Base-by-base conservation (phyloP, 2,113 vertebrate species). In the Hypanus sabinus region DNA sequence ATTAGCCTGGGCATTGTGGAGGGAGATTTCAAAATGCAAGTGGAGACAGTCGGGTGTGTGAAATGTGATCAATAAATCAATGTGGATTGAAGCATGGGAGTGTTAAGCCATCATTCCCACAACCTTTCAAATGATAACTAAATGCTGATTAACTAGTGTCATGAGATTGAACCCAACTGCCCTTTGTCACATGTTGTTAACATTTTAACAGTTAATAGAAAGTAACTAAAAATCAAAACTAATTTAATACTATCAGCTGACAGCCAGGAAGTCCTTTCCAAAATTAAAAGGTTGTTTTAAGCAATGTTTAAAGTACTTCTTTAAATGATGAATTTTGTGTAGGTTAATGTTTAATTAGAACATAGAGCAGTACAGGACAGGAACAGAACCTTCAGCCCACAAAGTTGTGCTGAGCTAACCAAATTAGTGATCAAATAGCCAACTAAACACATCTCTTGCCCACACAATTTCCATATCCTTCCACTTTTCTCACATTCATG, bases 61-160 rank as follows among this genome's bases (percentile, higher is more conserved):
- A n/a, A n/a, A n/a, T n/a, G n/a, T n/a, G n/a, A n/a, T n/a, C n/a
- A n/a, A n/a, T n/a, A n/a, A n/a, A n/a, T n/a, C n/a, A n/a, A n/a
- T n/a, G n/a, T n/a, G n/a, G n/a, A n/a, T n/a, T n/a, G n/a, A n/a
- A n/a, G n/a, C n/a, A n/a, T n/a, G n/a, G n/a, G n/a, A n/a, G n/a
- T n/a, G n/a, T n/a, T n/a, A n/a, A n/a, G n/a, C n/a, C n/a, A n/a
- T 22, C 90, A 71, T 68, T 92, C 90, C 90, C 90, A 71, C 33
- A 71, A 62, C 65, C 5, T 38, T 9, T 92, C 70, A 33, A 68
- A 33, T 70, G 62, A 46, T 92, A 65, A 92, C 70, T 92, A 33
- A 92, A 71, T 38, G 90, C n/a, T 70, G 16, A n/a, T 71, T 71
- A 92, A 70, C 65, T 70, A 27, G n/a, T 92, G 65, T 92, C 90